Conservation (phyloP, 2,888 invertebrate species). For the Pseudeuparius sepicola region DNA sequence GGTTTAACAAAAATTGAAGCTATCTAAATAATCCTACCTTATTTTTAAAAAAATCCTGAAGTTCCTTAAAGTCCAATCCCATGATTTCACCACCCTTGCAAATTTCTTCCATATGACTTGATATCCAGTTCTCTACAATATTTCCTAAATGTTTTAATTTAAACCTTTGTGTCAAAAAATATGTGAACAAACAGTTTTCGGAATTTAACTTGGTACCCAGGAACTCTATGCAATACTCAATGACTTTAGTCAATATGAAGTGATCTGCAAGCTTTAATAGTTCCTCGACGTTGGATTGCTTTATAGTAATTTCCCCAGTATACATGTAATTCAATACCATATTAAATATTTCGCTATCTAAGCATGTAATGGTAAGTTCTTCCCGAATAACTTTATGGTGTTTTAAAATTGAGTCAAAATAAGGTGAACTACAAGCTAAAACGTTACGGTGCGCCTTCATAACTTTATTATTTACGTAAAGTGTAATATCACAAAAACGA, state of each 20-base stretch:
- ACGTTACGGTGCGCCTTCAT: constrained; percentile 53
- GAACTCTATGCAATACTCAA: constrained; percentile 54
- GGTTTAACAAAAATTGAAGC: neutral
- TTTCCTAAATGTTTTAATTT: constrained; percentile 47
- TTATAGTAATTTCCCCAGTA: constrained; percentile 49
- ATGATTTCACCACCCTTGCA: constrained; percentile 47
- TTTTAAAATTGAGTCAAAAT: constrained; percentile 52
- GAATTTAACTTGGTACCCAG: constrained; percentile 50
- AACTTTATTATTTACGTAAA: constrained; percentile 48
- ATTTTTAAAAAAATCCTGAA: constrained; percentile 45
- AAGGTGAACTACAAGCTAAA: constrained; percentile 52
- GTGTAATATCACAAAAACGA: constrained; percentile 50
- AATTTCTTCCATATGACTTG: constrained; percentile 43
- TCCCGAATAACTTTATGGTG: constrained; percentile 44
- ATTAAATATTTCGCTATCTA: constrained; percentile 48
- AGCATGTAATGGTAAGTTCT: constrained; percentile 46
- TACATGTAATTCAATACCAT: constrained; percentile 55
- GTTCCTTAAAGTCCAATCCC: constrained; percentile 38
- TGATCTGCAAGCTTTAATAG: constrained; percentile 51
- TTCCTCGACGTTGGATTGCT: constrained; percentile 50
- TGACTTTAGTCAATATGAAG: constrained; percentile 50
- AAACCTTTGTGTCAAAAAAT: constrained; percentile 50
- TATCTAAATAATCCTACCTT: constrained; percentile 34
- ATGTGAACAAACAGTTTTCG: constrained; percentile 52
- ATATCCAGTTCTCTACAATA: constrained; percentile 46